Evolutionary conservation across 2,888 invertebrate species (phyloP), one percentile per base, ranked within the genome.

Genomic region (Buathra laborator): DNA sequence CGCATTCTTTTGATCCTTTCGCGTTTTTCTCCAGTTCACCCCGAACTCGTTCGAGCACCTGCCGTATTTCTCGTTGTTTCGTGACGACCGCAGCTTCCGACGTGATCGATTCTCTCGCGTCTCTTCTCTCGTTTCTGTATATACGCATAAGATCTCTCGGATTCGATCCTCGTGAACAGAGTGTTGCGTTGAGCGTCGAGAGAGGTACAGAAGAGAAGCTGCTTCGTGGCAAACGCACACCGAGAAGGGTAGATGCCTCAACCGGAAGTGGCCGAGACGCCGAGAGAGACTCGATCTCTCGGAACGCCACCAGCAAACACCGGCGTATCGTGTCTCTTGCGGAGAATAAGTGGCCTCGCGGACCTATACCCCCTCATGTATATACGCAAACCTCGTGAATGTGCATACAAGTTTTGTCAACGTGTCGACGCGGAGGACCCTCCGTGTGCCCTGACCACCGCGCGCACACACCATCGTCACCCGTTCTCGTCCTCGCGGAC

Each of bases 181-280:
- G 64, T 43, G 6, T 9, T 37, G 37, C 6, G 81, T 66, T 75
- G 67, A 70, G 75, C 59, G 84, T 51, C 32, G 75, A 24, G 16
- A 12, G 51, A 51, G n/a, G 51, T 6, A 48, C 56, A 59, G 19
- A 62, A 81, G 51, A 75, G 51, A 81, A 29, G 59, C n/a, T 37
- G 68, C 24, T 56, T 70, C 75, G 71, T 46, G 77, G 66, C 70
- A 37, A 12, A 19, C 62, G 43, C 67, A 59, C 32, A 59, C 37
- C 24, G 32, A 74, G 53, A 24, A 43, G 51, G 7, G 59, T 62
- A 76, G 64, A 53, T 76, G 48, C 48, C 83, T 71, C 51, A 75
- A 90, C 90, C 92, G 92, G 92, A 92, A 91, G 91, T 90, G 90
- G 89, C 89, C 86, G 89, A 88, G 88, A 89, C 89, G 88, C 75